Conservation (phyloP, 2,888 invertebrate species). For the Stictocephala bisonia region DNA sequence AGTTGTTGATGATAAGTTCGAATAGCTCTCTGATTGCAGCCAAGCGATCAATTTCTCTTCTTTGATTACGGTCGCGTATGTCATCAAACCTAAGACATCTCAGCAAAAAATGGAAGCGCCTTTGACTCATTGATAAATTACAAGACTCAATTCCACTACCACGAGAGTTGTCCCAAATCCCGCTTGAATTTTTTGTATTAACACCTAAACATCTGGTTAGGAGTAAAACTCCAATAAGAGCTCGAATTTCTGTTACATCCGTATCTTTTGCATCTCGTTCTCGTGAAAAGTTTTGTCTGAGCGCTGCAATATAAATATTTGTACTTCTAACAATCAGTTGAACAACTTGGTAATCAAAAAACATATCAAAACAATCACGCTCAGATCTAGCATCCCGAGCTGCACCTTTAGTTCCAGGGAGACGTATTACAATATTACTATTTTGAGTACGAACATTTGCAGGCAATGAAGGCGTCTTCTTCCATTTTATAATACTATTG, state of each 20-base stretch:
- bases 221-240: constrained; percentile 30
- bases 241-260: constrained; percentile 25
- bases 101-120: constrained; percentile 48
- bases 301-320: constrained; percentile 33
- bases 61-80: constrained; percentile 12
- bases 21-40: constrained; percentile 25
- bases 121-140: constrained; percentile 47
- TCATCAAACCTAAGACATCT: constrained; percentile 49
- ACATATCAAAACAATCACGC: constrained; percentile 17
- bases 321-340: constrained; percentile 6
- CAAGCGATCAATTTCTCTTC: constrained; percentile 15
- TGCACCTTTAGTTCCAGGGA: constrained; percentile 26
- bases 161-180: constrained; percentile 25
- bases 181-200: background rate
- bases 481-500: constrained; percentile 29
- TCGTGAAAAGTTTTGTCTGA: constrained; percentile 35
- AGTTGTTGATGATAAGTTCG: constrained; percentile 25
- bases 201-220: constrained; percentile 14
- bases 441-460: constrained; percentile 21
- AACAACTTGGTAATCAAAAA: constrained; percentile 30
- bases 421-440: constrained; percentile 16
- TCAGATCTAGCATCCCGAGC: constrained; percentile 20
- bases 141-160: constrained; percentile 25
- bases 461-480: too few species aligned
- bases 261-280: constrained; percentile 32